Base-by-base conservation (phyloP, 2,888 invertebrate species). In the Troides oblongomaculatus region DNA sequence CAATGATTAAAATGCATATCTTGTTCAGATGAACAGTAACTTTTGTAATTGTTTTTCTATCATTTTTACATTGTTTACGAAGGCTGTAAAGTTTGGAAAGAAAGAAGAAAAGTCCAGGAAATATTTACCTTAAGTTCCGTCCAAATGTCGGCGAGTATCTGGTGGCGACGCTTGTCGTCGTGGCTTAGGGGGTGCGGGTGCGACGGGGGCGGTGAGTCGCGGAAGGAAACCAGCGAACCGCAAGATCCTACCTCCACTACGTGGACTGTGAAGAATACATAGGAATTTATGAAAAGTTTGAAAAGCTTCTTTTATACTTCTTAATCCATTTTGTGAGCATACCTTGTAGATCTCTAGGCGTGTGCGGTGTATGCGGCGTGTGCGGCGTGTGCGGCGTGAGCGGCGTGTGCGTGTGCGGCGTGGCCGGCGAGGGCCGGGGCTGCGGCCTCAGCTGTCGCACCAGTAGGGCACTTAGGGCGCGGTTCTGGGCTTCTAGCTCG, bases 401-500 rank as follows among this genome's bases (percentile, higher is more conserved):
- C 62, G 91, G 86, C 73, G 90, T 89, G 78, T 86, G 89, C 39
- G 89, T 89, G 78, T 86, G 89, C 39, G 90, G 93, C 46, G 93
- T 93, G 77, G 93, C 93, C 50, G 94, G 92, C 72, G 93, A 93
- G 18, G 94, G 93, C 8, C 94, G 86, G 21, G 87, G 91, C 78
- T 84, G 86, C 23, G 93, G 93, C 17, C 94, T 89, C 73, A 95
- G 85, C 81, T 95, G 95, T 70, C 96, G 94, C 71, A 95, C 94
- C 73, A 96, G 87, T 76, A 96, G 91, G 12, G 95, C 93, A 75
- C 95, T 96, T 71, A 97, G 90, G 43, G 95, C 94, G 69, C 94
- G 91, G 87, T 97, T 97, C 84, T 97, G 96, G 46, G 95, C 93
- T 85, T 97, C 97, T 75, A 97, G 90, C 82, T 97, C 97, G 75